Evolutionary conservation across 2,113 vertebrate species (phyloP), one percentile per base, ranked within the genome.

Genomic region (Argyrosomus japonicus): DNA sequence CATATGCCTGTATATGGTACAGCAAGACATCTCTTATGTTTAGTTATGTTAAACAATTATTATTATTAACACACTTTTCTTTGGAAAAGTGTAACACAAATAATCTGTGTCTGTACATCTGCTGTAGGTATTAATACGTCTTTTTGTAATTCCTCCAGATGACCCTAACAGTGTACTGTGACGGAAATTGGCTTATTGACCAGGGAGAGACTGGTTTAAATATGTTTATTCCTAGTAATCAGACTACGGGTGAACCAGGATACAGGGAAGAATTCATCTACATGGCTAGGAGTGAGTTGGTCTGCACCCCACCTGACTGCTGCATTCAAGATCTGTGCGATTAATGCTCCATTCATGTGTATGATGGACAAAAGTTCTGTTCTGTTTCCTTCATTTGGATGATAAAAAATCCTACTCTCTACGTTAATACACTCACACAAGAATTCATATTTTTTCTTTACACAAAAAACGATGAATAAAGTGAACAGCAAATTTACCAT

Each of bases 1-100:
- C 18, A 96, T 98, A 77, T 97, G 97, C 68, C 90, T 98, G 0
- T 98, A 97, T 65, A 94, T 90, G 68, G 97, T 98, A 89, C 43
- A 36, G 14, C 13, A n/a, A 32, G 1, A 32, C 2, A 50, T 19
- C 6, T 64, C 5, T 81, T 32, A 32, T 32, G 29, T 14, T 29
- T 43, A 9, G 21, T 25, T 70, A 12, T 27, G 6, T n/a, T 3
- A 21, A 48, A 29, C 29, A 29, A 29, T 29, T n/a, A n/a, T n/a
- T n/a, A n/a, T n/a, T n/a, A n/a, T n/a, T n/a, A n/a, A n/a, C n/a
- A n/a, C n/a, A n/a, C n/a, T n/a, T n/a, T n/a, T n/a, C n/a, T n/a
- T n/a, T n/a, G n/a, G n/a, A n/a, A n/a, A n/a, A n/a, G n/a, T n/a
- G n/a, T n/a, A n/a, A n/a, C 29, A 29, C 29, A 29, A 29, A 29